Base-by-base conservation (phyloP, 1,140 invertebrate genomes). In the Melanaphis sacchari region DNA sequence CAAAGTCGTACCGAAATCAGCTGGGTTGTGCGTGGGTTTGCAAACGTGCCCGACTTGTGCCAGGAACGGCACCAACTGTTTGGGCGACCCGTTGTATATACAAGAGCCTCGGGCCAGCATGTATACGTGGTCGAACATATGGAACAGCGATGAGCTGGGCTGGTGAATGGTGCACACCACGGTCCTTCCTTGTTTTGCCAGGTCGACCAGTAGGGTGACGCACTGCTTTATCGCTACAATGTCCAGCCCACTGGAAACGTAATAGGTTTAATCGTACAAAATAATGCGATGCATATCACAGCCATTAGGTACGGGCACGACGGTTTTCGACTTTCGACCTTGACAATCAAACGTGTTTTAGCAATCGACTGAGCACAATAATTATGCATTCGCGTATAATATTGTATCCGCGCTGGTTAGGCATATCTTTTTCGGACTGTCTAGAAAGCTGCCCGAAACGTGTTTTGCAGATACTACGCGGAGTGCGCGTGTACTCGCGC, bases 121-220 rank as follows among this genome's bases (percentile, higher is more conserved):
- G 94, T 96, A 96, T n/a, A 96, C 96, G 76, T 94, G 95, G 94
- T 97, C 96, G 95, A 97, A 97, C 95, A 96, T 96, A 94, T 96
- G 95, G 94, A 97, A 97, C 26, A 97, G 94, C 94, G 96, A 96
- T 36, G 96, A 96, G 94, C 96, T 96, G 0, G 97, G 97, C 94
- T 97, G 97, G 94, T 97, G 97, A 93, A 97, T 97, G 5, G 97
- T 97, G 94, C 96, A 96, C 9, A 97, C 94, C 40, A 97, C 96
- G 0, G 97, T 97, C 93, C 96, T 96, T 24, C 97, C 94, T 94
- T 96, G 95, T 18, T 94, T 94, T 1, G 96, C 96, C 66, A 95
- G 93, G 31, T 94, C 93, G 52, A 94, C 94, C 31, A 96, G 94
- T 66, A 96, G 66, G 26, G 94, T 94, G 52, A 97, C 95, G 94